Conservation (phyloP, 2,888 invertebrate species). For the Meliscaeva auricollis region DNA sequence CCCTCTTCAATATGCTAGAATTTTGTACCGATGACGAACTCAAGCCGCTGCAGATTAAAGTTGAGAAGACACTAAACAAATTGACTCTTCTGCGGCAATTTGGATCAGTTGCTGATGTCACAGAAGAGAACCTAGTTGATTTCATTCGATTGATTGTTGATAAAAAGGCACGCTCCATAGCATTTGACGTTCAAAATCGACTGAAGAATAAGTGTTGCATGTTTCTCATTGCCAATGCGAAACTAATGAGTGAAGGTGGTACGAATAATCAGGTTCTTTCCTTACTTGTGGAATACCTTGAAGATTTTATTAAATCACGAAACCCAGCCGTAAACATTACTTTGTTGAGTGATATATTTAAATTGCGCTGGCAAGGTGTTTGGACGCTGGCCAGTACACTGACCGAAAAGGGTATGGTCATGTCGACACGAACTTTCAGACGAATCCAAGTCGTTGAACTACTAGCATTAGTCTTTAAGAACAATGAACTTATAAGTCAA, state of each 20-base stretch:
- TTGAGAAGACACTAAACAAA: slow-evolving; percentile 83
- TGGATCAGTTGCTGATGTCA: slow-evolving; percentile 76
- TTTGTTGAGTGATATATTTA: slow-evolving; percentile 88
- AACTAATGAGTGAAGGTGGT: slow-evolving; percentile 66
- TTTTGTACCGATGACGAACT: slow-evolving; percentile 89
- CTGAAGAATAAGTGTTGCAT: slow-evolving; percentile 79
- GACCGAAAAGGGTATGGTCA: slow-evolving; percentile 86
- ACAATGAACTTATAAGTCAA: slow-evolving; percentile 81
- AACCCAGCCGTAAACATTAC: slow-evolving; percentile 86
- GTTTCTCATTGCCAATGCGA: slow-evolving; percentile 78
- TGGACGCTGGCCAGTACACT: slow-evolving; percentile 86
- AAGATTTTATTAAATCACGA: slow-evolving; percentile 80
- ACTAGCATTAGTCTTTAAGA: slow-evolving; percentile 87
- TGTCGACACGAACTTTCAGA: slow-evolving; percentile 87
- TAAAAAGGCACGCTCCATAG: slow-evolving; percentile 78
- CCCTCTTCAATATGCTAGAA: slow-evolving; percentile 88
- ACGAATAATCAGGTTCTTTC: slow-evolving; percentile 72
- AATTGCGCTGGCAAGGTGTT: slow-evolving; percentile 88
- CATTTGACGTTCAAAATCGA: slow-evolving; percentile 78
- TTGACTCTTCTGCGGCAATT: slow-evolving; percentile 77
- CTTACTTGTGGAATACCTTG: slow-evolving; percentile 77
- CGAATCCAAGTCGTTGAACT: slow-evolving; percentile 89
- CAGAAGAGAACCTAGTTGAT: slow-evolving; percentile 78
- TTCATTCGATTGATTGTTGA: slow-evolving; percentile 79
- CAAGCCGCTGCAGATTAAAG: slow-evolving; percentile 87